phyloP scores from a whole-genome alignment of 2,888 invertebrate genomes.

The Nasonia oneida region DNA sequence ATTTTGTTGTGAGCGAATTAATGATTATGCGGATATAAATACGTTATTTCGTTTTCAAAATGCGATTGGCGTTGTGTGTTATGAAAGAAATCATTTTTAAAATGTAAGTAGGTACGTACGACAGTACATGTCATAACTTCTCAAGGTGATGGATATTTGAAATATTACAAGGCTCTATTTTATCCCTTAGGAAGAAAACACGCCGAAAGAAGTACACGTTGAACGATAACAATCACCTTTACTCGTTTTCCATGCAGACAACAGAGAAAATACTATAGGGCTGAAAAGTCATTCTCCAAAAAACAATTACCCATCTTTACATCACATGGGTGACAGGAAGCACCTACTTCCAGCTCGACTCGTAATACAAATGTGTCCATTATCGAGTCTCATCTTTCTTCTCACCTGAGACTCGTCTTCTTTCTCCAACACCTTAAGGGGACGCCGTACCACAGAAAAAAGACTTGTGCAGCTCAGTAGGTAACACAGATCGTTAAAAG shows the following conservation, averaged over 20 bases:
- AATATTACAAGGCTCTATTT: neutral
- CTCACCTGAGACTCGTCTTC: neutral
- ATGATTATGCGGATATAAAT: neutral
- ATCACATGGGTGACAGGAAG: neutral
- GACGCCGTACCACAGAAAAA: too few species aligned
- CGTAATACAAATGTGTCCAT: conserved; percentile 50
- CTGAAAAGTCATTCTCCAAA: neutral
- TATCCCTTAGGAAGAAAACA: neutral
- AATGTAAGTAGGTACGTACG: neutral
- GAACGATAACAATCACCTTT: too few species aligned
- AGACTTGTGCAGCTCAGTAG: too few species aligned
- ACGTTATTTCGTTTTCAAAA: too few species aligned
- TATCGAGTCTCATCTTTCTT: conserved; percentile 44
- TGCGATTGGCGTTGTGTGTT: too few species aligned
- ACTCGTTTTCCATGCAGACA: too few species aligned
- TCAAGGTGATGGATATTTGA: neutral
- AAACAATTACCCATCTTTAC: neutral
- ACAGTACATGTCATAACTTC: neutral
- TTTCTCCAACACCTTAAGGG: neutral
- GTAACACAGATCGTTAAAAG: too few species aligned
- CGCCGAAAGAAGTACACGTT: too few species aligned
- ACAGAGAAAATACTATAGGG: too few species aligned
- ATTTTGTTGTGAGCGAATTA: neutral
- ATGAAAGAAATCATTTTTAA: neutral
- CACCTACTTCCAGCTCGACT: neutral